Base-by-base conservation (phyloP, 2,797 vertebrate species). In the Anableps anableps region DNA sequence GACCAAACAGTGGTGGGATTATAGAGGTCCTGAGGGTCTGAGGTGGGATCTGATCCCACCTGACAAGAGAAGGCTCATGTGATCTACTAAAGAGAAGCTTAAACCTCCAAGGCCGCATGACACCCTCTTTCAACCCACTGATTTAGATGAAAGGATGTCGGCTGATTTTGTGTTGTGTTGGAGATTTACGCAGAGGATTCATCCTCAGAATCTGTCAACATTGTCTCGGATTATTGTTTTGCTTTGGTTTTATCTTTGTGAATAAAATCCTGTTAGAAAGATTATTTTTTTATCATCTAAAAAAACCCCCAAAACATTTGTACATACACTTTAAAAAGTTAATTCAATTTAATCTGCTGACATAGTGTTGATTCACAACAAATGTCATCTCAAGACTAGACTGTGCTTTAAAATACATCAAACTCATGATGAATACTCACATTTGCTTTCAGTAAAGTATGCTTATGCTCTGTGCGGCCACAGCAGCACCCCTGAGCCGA, bases 1-100 rank as follows among this genome's bases (percentile, higher is more conserved):
- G 83, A 84, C 83, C 36, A 81, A 55, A 68, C 71, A 71, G 6
- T 60, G 78, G 55, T 55, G 72, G 82, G 68, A 78, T 19, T 79
- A 51, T 9, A 62, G 23, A 66, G 64, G 78, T 80, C 86, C 80
- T 80, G 0, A 5, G 76, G 84, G 85, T 85, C 79, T 58, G 76
- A 84, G 86, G 88, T 85, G 70, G 75, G 86, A 94, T 87, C 83
- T 94, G 91, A 94, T 94, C 75, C 68, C 77, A 78, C 78, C 86
- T 91, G 93, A 92, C 93, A 94, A 84, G 78, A 93, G 92, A 83
- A 77, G 78, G 85, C 89, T 91, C 94, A 94, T 92, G 93, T 93
- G 93, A 94, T 94, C 87, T 36, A 85, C 81, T 74, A 84, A 80
- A 76, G 85, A 81, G 83, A 86, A 89, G 91, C 89, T 93, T 94